Percentiles rank a stretch among this genome's conserved stretches.
Evolutionary conservation across 1,140 invertebrate species (phyloP).

Genomic region (Aphelenchoides besseyi): DNA sequence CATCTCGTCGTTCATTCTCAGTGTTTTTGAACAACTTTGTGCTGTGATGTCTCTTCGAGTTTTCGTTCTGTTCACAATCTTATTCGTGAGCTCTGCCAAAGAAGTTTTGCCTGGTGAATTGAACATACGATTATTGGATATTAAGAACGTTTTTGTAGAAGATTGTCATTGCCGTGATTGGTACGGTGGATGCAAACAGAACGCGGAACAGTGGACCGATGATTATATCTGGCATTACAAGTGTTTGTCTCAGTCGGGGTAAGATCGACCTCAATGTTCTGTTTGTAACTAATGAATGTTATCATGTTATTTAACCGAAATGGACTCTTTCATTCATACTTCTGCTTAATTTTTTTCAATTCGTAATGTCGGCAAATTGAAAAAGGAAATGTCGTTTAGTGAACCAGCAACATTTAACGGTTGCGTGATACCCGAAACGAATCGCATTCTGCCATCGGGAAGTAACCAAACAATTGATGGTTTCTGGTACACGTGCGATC

Average conservation of each 20-base stretch:
- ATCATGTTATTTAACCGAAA: constrained; percentile 11
- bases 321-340: background rate
- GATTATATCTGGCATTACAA: constrained; percentile 53
- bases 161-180: constrained; percentile 57
- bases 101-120: constrained; percentile 28
- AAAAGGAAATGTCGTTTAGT: constrained; percentile 38
- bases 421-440: constrained; percentile 31
- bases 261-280: constrained; percentile 24
- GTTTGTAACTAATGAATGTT: constrained; percentile 1
- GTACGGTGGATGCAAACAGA: constrained; percentile 52
- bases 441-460: constrained; percentile 33
- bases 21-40: background rate
- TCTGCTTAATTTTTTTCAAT: no score
- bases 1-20: background rate
- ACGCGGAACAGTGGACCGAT: constrained; percentile 54
- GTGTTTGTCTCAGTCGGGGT: constrained; percentile 40
- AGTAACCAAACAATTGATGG: constrained; percentile 51
- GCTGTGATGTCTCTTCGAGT: background rate
- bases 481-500: constrained; percentile 55
- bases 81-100: background rate
- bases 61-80: background rate
- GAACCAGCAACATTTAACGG: constrained; percentile 44
- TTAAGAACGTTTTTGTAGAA: constrained; percentile 45
- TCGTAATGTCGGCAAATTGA: no score
- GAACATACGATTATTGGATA: no score